Percentiles rank a stretch among this genome's conserved stretches.
Conservation (phyloP, 2,797 vertebrate genomes). For the Tachyglossus aculeatus region DNA sequence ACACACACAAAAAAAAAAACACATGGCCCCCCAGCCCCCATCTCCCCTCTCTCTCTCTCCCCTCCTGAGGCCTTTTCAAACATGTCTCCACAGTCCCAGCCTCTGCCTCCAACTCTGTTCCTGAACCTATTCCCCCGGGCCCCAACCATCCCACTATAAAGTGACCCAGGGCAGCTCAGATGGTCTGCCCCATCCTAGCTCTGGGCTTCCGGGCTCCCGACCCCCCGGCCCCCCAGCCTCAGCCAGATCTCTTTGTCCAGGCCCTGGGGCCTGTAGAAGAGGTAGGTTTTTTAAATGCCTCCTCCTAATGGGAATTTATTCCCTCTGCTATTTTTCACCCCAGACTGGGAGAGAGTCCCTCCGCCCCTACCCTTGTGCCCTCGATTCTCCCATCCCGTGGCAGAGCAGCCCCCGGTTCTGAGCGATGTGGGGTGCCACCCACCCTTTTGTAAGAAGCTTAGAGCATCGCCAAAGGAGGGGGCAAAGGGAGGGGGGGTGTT, state of each 20-base stretch:
- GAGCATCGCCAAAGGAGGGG: conserved; percentile 83
- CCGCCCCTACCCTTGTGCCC: conserved; percentile 66
- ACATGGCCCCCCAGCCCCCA: too few species aligned
- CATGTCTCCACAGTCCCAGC: conserved; percentile 40
- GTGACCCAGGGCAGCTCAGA: conserved; percentile 50
- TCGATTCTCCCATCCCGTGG: conserved; percentile 83
- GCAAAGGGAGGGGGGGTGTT: conserved; percentile 84
- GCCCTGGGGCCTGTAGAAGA: conserved; percentile 56
- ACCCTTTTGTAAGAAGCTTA: conserved; percentile 97
- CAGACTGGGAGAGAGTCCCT: conserved; percentile 62
- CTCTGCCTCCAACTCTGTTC: conserved; percentile 53
- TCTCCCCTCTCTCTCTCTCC: neutral
- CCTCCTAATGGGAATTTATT: conserved; percentile 78
- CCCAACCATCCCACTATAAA: conserved; percentile 51
- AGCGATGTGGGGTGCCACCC: conserved; percentile 83
- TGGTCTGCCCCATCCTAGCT: conserved; percentile 33
- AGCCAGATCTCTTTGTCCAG: conserved; percentile 69
- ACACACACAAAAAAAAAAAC: too few species aligned
- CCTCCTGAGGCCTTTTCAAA: too few species aligned
- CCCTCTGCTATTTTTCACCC: conserved; percentile 79
- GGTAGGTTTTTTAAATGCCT: conserved; percentile 52
- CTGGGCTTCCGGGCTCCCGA: conserved; percentile 37
- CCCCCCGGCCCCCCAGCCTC: conserved; percentile 32
- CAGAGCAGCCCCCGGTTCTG: conserved; percentile 86
- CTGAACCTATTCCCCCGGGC: too few species aligned